A percentile compares a stretch with the other conserved stretches of the same genome.
phyloP scores from a whole-genome alignment of 2,797 vertebrate species.

The Myotis pilosus region DNA sequence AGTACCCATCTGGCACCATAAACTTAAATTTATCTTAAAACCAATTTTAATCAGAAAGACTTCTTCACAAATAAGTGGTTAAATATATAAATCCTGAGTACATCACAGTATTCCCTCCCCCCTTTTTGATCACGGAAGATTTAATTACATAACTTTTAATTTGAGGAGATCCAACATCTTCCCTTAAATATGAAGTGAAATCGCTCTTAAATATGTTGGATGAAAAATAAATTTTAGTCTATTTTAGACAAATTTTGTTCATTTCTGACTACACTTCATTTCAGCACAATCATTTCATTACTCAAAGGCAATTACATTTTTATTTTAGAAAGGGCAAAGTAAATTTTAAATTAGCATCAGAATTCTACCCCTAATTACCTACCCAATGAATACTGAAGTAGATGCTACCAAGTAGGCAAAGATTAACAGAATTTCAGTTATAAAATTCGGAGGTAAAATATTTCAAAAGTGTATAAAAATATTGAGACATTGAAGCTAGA shows the following conservation, averaged over 20 bases:
- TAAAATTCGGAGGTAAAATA: conserved; percentile 5
- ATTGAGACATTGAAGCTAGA: background rate
- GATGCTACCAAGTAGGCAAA: background rate
- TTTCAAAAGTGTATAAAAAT: background rate
- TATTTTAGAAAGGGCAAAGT: conserved; percentile 12
- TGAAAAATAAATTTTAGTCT: background rate
- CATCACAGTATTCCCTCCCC: background rate
- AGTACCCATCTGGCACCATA: background rate
- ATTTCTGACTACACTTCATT: conserved; percentile 14
- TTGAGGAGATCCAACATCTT: background rate
- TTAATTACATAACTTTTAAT: conserved; percentile 1
- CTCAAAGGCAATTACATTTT: background rate
- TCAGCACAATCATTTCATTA: background rate
- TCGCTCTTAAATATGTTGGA: background rate
- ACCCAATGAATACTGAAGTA: background rate
- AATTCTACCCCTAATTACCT: conserved; percentile 13
- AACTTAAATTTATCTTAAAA: too few species aligned
- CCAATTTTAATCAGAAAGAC: background rate
- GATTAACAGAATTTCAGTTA: conserved; percentile 27
- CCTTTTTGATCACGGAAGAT: conserved; percentile 31
- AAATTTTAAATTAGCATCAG: conserved; percentile 25
- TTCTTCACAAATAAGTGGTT: background rate
- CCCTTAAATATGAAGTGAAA: conserved; percentile 39
- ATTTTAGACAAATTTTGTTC: conserved; percentile 3
- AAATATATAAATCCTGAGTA: conserved; percentile 24